Evolutionary conservation across 2,888 invertebrate genomes (phyloP), one percentile per base, ranked within the genome.

Genomic region (Artemia sinica): DNA sequence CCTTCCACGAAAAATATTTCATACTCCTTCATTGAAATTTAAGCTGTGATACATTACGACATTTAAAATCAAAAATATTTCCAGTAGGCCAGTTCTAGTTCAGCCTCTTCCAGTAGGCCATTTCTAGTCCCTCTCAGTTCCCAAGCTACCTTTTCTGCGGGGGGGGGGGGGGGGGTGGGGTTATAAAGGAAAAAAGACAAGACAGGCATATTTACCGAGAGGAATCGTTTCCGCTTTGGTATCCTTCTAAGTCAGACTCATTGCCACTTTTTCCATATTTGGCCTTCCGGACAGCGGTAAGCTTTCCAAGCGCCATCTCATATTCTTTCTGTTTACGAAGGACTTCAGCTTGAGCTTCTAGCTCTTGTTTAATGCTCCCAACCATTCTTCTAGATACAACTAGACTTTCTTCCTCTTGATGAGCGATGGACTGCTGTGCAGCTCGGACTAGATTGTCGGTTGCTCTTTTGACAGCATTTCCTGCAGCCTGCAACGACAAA

Each of bases 371-470:
- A 77, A 96, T 93, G 41, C 94, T 94, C 66, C 93, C 93, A 28
- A 98, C 97, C 90, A 94, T 93, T 68, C 90, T 82, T 49, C 89
- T 83, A 78, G 94, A 92, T 71, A 98, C 85, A 73, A 93, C 87
- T 9, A 97, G 81, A 67, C 89, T 90, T 66, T 92, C 83, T 75
- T 95, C 96, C 76, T 94, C 94, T 75, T 93, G 91, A 67, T 88
- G 86, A 72, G 88, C 88, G 71, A 94, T 89, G 49, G 94, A 92
- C 76, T 90, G 88, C 72, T 95, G 87, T 0, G 97, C 96, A 0
- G 96, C 93, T 49, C 88, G 83, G 28, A 98, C 98, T 75, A 99
- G 81, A 80, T 94, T 94, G 79, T 99, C 98, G 0, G 98, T 97
- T 5, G 97, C 96, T 72, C 91, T 84, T 79, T 97, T 96, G 2